Evolutionary conservation across 2,888 invertebrate genomes (phyloP).

Genomic region (Hyalella azteca): DNA sequence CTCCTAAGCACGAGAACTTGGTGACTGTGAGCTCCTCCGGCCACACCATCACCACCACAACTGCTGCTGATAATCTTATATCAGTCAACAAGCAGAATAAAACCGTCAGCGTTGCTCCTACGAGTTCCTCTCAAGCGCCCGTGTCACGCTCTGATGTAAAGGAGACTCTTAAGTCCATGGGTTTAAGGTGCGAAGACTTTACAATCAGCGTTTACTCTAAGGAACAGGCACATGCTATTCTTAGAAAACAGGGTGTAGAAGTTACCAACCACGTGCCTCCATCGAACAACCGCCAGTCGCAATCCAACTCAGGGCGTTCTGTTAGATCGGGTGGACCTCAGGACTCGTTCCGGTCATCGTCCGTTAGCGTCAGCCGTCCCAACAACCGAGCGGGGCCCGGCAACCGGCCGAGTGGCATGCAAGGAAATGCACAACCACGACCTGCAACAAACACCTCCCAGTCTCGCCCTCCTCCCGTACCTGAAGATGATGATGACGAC

Average conservation of each 20-base stretch:
- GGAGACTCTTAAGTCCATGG: slow-evolving; percentile 58
- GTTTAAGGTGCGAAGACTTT: slow-evolving; percentile 57
- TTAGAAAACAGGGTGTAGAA: slow-evolving; percentile 55
- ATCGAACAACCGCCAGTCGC: not conserved
- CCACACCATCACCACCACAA: slow-evolving; percentile 17
- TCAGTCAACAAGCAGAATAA: slow-evolving; percentile 2
- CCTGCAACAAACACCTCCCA: not conserved
- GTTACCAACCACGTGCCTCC: slow-evolving; percentile 45
- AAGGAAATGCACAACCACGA: not conserved
- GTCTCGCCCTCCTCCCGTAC: not conserved
- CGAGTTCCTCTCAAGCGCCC: not conserved
- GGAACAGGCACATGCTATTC: slow-evolving; percentile 58
- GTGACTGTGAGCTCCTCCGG: not conserved
- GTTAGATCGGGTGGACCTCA: not conserved
- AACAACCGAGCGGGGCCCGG: not conserved
- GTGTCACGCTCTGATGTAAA: slow-evolving; percentile 56
- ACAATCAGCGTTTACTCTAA: slow-evolving; percentile 58
- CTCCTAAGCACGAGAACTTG: not conserved
- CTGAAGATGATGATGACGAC: slow-evolving; percentile 54
- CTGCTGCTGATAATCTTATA: not conserved
- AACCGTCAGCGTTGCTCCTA: slow-evolving; percentile 1
- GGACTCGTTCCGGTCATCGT: not conserved
- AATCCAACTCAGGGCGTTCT: not conserved
- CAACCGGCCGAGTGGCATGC: not conserved
- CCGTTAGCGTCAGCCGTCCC: not conserved